Percentiles rank a stretch among this genome's conserved stretches.
Evolutionary conservation across 2,888 invertebrate species (phyloP).

Genomic region (Vannuccia rotundouncinata): DNA sequence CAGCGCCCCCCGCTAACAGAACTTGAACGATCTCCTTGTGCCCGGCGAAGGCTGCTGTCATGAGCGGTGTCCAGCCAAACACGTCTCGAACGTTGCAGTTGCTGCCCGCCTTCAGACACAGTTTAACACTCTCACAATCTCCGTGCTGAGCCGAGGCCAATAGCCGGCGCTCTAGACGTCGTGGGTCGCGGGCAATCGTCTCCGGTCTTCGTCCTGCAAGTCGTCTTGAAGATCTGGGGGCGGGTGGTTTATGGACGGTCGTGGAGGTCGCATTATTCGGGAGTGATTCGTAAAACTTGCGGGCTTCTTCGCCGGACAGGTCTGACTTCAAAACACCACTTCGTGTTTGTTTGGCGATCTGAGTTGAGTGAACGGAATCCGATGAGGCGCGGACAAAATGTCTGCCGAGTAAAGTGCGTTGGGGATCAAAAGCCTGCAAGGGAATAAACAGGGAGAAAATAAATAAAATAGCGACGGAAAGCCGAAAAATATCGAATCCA

Average conservation of each 20-base stretch:
- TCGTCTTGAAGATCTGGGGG: too few species aligned
- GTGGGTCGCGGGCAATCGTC: neutral
- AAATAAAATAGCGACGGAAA: too few species aligned
- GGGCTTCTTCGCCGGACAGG: neutral
- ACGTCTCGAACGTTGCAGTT: neutral
- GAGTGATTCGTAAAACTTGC: neutral
- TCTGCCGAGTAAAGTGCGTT: slow-evolving; percentile 10
- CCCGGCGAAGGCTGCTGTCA: neutral
- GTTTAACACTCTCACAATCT: neutral
- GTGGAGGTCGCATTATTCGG: neutral
- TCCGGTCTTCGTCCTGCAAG: too few species aligned
- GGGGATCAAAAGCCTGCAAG: neutral
- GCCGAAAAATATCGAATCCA: too few species aligned
- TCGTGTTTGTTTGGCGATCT: neutral
- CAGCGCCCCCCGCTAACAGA: neutral
- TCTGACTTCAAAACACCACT: neutral
- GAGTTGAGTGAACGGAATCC: neutral
- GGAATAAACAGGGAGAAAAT: too few species aligned
- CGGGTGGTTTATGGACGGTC: neutral
- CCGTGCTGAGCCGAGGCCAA: neutral
- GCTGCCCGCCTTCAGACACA: neutral
- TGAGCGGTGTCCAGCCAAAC: slow-evolving; percentile 8
- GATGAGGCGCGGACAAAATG: neutral
- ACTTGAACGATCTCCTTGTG: neutral
- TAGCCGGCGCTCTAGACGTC: neutral